Conservation (phyloP, 2,797 vertebrate genomes). For the Psittacula derbiana region DNA sequence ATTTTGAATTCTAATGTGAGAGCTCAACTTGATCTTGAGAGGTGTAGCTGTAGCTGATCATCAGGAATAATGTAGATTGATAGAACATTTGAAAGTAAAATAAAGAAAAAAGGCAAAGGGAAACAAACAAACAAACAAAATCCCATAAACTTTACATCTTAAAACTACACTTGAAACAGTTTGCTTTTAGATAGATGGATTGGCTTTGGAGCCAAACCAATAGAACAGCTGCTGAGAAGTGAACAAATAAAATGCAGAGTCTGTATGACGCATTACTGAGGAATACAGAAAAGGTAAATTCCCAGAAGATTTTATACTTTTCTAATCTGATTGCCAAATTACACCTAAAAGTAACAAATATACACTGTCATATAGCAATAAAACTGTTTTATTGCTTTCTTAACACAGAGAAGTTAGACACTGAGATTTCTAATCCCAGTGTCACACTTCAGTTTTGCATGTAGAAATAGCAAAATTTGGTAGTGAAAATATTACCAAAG, state of each 20-base stretch:
- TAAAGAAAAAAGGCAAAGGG: background rate
- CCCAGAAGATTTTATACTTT: background rate
- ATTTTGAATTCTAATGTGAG: background rate
- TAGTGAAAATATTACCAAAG: background rate
- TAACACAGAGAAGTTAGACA: background rate
- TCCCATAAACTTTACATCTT: background rate
- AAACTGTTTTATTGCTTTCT: background rate
- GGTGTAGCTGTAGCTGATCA: background rate
- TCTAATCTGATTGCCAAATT: background rate
- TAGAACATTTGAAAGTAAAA: background rate
- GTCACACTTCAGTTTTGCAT: background rate
- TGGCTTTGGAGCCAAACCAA: background rate
- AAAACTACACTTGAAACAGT: background rate
- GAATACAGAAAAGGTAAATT: background rate
- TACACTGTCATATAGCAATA: background rate
- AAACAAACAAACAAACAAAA: background rate
- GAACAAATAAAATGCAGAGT: background rate
- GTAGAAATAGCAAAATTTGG: background rate
- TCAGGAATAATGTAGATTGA: background rate
- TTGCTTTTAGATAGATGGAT: background rate
- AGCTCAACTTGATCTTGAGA: background rate
- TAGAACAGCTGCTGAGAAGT: background rate
- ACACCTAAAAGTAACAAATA: background rate
- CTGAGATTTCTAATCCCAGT: background rate
- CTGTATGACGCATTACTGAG: background rate